Evolutionary conservation across 2,797 vertebrate species (phyloP), one percentile per base, ranked within the genome.

Genomic region (Siniperca undulata): DNA sequence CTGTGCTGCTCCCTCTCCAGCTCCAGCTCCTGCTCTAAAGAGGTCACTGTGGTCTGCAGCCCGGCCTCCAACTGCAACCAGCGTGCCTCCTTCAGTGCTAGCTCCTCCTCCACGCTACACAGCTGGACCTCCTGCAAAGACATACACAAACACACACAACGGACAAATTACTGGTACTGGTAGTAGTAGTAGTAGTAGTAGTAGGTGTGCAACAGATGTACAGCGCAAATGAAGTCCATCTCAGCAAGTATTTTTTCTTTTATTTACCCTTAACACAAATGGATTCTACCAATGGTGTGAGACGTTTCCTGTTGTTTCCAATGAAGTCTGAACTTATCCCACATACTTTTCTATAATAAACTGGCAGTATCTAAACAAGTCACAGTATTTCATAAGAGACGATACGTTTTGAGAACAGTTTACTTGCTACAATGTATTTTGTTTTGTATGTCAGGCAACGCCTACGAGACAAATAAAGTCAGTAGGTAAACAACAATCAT

Each of bases 11-110:
- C 94, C 84, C 91, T 96, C 80, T 96, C 92, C 89, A 88, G 84
- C 72, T 94, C 92, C 88, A 95, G 40, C 94, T 96, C 93, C 91
- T 86, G 73, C 86, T 94, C 95, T 48, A 97, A 83, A 70, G 93
- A 92, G 46, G 92, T 76, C 73, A 96, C 82, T n/a, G 86, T 91
- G 62, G 75, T 84, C 86, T 95, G 88, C 89, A 95, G 92, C 84
- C 78, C 89, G 80, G 91, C 88, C 92, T 96, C 92, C 11, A 92
- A 71, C 80, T 96, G 94, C 78, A 91, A 88, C 95, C 96, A 95
- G 79, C 62, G 88, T 0, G 92, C 92, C 90, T 96, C 95, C 90
- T 95, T 95, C 81, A 91, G 89, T 7, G 91, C 92, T 68, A 97
- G 66, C 91, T 96, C 95, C 93, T 96, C 95, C 91, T 95, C 94